Base-by-base conservation (phyloP, 2,797 vertebrate species). In the Alfaro cultratus region DNA sequence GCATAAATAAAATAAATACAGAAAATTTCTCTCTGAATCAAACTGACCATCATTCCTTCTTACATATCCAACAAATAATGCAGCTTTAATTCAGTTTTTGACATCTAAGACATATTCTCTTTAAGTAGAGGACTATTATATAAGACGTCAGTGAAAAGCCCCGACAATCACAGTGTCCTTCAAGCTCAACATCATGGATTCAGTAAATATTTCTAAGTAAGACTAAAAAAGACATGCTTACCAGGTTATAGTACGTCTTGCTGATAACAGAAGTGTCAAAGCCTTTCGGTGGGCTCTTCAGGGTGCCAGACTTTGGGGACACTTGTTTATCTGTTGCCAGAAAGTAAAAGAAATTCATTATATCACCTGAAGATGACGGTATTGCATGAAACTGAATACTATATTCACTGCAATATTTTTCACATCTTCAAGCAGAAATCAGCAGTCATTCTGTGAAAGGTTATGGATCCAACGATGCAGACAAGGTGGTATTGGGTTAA, bases 191-290 rank as follows among this genome's bases (percentile, higher is more conserved):
- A 29, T 39, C 75, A 51, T 72, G n/a, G 26, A 41, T 57, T 49
- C 3, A 62, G 1, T 4, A 81, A 51, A n/a, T 29, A 39, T 21
- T 72, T 16, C 4, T 41, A 23, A 41, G 21, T 31, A 8, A 26
- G 67, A 6, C 7, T 16, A 73, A n/a, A 1, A 43, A 4, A 1
- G 12, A 1, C 0, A 1, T 87, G 89, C 97, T 97, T 88, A 99
- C 99, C 98, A 99, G 91, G 82, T 99, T 99, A 79, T 99, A 99
- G 93, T 99, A 99, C 3, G 98, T 98, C 96, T 99, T 99, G 95
- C 97, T 99, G 91, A 98, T 97, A 80, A 97, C 96, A 87, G 97
- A 96, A 0, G 97, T 97, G 90, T 99, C 99, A 31, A 98, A 97
- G 75, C 97, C 97, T 96, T 98, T 99, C 29, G 97, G 97, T 3